phyloP scores from a whole-genome alignment of 2,888 invertebrate species.

The Plebejus anna region DNA sequence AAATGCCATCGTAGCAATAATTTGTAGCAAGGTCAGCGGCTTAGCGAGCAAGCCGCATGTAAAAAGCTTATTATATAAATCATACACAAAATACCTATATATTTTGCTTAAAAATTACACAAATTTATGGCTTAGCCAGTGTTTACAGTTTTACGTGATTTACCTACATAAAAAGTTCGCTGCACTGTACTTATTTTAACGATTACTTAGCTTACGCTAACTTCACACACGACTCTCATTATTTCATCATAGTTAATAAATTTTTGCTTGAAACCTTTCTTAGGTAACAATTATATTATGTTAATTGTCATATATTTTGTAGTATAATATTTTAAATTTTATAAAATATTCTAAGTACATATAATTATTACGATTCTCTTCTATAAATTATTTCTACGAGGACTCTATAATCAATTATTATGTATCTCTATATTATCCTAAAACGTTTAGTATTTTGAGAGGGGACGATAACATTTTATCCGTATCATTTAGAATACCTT shows the following conservation, averaged over 20 bases:
- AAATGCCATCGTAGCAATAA: slow-evolving; percentile 3
- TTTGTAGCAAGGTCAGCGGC: slow-evolving; percentile 13
- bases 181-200: not conserved
- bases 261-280: too few species aligned
- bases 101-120: not conserved
- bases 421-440: too few species aligned
- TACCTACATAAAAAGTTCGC: not conserved
- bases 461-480: too few species aligned
- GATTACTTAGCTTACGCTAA: not conserved
- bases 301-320: too few species aligned
- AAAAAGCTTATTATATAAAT: slow-evolving; percentile 8
- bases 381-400: too few species aligned
- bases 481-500: too few species aligned
- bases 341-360: too few species aligned
- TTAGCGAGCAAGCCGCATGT: not conserved
- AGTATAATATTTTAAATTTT: too few species aligned
- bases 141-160: not conserved
- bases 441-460: too few species aligned
- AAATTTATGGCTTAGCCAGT: not conserved
- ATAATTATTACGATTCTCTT: too few species aligned
- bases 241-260: not conserved
- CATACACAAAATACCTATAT: not conserved
- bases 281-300: too few species aligned
- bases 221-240: not conserved
- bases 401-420: too few species aligned